phyloP scores from a whole-genome alignment of 2,888 invertebrate species.

The Athalia rosae region DNA sequence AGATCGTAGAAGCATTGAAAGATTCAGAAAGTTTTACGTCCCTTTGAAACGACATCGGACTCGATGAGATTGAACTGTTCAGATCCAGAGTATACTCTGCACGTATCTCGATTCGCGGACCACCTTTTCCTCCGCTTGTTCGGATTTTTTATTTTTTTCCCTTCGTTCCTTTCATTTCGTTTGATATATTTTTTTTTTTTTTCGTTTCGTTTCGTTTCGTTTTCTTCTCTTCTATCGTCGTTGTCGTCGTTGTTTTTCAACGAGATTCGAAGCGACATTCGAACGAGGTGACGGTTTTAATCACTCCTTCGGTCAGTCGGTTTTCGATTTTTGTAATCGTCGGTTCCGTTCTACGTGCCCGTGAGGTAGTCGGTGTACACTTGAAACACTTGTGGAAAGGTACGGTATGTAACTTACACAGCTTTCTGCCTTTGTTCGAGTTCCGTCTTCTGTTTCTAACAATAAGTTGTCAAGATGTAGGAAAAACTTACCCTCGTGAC shows the following conservation, averaged over 20 bases:
- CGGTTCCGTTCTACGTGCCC: too few species aligned
- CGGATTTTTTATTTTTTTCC: background rate
- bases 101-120: conserved; percentile 36
- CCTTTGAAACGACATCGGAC: conserved; percentile 16
- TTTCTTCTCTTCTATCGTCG: background rate
- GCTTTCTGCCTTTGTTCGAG: conserved; percentile 27
- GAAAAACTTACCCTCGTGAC: background rate
- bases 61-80: conserved; percentile 30
- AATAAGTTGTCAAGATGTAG: background rate
- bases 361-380: too few species aligned
- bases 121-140: background rate
- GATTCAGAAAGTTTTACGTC: conserved; percentile 36
- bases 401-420: conserved; percentile 19
- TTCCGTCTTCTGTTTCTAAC: conserved; percentile 11
- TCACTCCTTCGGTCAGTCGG: too few species aligned
- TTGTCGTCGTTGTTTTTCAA: background rate
- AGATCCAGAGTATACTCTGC: conserved; percentile 16
- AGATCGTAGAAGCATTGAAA: conserved; percentile 28
- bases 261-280: too few species aligned
- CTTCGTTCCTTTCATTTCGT: background rate
- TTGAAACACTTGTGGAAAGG: conserved; percentile 12
- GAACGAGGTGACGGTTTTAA: too few species aligned
- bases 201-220: background rate
- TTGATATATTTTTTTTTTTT: too few species aligned
- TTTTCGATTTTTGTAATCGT: too few species aligned